Percentiles rank a stretch among this genome's conserved stretches.
Conservation (phyloP, 1,140 invertebrate species). For the Drosophila jambulina region DNA sequence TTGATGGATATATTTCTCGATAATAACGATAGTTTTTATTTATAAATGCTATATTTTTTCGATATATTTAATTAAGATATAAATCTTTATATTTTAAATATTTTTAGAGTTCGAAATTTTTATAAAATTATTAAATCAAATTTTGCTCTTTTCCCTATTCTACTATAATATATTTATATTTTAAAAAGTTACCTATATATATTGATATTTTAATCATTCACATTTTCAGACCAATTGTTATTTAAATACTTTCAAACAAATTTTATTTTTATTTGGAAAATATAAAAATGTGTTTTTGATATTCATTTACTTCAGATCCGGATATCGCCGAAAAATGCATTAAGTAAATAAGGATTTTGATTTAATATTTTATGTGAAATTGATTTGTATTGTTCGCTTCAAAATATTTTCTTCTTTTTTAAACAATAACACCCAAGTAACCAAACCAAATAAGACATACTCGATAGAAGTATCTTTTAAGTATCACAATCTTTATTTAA, state of each 20-base stretch:
- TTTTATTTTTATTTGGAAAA: too few relatives aligned
- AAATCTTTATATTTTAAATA: too few relatives aligned
- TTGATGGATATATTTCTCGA: too few relatives aligned
- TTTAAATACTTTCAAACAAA: too few relatives aligned
- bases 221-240: not conserved
- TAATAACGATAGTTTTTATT: too few relatives aligned
- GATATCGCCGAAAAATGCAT: not conserved
- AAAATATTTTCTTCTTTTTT: not conserved
- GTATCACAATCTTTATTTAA: constrained; percentile 66
- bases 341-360: not conserved
- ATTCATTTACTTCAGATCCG: not conserved
- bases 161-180: too few relatives aligned
- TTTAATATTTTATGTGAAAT: not conserved
- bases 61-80: too few relatives aligned
- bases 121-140: too few relatives aligned
- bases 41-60: too few relatives aligned
- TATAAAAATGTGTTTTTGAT: not conserved
- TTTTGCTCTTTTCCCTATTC: too few relatives aligned
- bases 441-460: not conserved
- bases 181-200: not conserved
- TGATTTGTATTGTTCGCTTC: not conserved
- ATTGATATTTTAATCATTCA: not conserved
- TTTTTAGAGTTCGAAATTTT: too few relatives aligned
- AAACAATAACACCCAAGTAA: not conserved
- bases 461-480: not conserved